phyloP scores from a whole-genome alignment of 2,888 invertebrate genomes.

The Lydus trimaculatus region DNA sequence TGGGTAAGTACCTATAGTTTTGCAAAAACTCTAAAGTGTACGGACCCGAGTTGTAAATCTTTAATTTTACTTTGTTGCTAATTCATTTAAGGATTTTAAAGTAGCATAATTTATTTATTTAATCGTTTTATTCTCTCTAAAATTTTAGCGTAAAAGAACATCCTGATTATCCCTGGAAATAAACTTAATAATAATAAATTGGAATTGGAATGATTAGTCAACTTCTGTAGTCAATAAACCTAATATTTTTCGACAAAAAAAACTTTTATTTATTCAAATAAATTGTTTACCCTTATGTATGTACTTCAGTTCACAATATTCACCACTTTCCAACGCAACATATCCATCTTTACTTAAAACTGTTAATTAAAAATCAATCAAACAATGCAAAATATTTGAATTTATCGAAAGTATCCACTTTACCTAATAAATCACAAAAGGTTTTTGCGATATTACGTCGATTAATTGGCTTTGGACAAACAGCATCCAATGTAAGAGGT shows the following conservation, averaged over 20 bases:
- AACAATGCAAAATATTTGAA: background rate
- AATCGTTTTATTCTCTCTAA: background rate
- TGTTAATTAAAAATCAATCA: background rate
- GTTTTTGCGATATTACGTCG: background rate
- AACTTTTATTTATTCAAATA: no score
- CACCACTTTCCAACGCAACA: background rate
- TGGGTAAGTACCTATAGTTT: constrained; percentile 16
- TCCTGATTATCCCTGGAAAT: background rate
- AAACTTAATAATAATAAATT: no score
- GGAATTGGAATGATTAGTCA: no score
- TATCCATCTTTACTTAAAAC: background rate
- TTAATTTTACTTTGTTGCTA: no score
- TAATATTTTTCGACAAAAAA: no score
- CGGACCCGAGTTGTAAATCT: no score
- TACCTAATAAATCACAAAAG: background rate
- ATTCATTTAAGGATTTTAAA: no score
- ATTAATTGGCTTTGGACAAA: background rate
- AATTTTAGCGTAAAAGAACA: background rate
- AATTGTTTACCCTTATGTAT: background rate
- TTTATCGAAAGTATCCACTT: background rate
- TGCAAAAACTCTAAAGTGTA: background rate
- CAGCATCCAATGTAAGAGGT: background rate
- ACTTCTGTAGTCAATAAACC: no score
- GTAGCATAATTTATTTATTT: background rate
- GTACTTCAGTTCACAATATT: background rate